Conservation (phyloP, 2,888 invertebrate species). For the Campoplex capitator region DNA sequence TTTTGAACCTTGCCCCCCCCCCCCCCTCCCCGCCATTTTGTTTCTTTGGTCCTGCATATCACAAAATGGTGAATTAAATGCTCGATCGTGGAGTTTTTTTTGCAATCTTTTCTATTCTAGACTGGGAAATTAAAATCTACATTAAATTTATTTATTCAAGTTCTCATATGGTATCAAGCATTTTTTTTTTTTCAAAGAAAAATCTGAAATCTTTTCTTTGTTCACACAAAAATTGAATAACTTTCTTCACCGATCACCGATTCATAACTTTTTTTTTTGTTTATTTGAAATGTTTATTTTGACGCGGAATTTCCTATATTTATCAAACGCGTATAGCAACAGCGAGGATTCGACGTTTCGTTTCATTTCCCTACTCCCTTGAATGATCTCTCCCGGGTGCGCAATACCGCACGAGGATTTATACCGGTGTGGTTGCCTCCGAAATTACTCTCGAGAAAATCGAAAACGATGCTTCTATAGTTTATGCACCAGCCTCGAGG, state of each 20-base stretch:
- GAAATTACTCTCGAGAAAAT: slow-evolving; percentile 54
- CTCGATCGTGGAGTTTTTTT: neutral
- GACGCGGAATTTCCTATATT: slow-evolving; percentile 1
- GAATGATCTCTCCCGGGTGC: slow-evolving; percentile 59
- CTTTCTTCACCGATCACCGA: too few species aligned
- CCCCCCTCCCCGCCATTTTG: neutral
- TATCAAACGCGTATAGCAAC: neutral
- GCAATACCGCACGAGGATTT: slow-evolving; percentile 46
- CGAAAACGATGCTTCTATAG: slow-evolving; percentile 26
- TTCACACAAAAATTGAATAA: too few species aligned
- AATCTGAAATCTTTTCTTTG: too few species aligned
- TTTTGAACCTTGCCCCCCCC: neutral
- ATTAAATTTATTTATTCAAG: too few species aligned
- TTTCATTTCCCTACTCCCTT: slow-evolving; percentile 57
- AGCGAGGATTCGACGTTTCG: slow-evolving; percentile 55
- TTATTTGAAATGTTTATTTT: neutral
- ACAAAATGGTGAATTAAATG: neutral
- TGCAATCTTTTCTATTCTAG: too few species aligned
- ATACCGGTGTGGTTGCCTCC: slow-evolving; percentile 40
- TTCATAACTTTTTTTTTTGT: too few species aligned
- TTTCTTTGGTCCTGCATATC: neutral
- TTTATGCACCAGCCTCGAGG: slow-evolving; percentile 9
- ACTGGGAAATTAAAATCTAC: too few species aligned
- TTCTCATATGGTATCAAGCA: too few species aligned
- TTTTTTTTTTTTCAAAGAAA: too few species aligned